Conservation (phyloP, 1,140 invertebrate species). For the Bombus picipes region DNA sequence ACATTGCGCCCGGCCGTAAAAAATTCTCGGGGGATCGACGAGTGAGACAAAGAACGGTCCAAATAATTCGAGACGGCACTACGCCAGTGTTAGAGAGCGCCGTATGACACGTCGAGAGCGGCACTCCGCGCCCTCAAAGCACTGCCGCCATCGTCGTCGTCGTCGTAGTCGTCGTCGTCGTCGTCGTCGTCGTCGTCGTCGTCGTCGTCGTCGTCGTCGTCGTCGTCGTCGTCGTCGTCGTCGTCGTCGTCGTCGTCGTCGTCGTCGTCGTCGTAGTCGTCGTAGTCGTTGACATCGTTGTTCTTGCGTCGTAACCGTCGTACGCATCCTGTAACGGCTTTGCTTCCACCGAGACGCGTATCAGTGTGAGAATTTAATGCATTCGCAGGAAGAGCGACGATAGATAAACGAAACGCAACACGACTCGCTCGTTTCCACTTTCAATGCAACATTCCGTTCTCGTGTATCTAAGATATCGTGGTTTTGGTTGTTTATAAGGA, state of each 20-base stretch:
- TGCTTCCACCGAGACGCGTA: conserved; percentile 53
- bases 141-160: conserved; percentile 56
- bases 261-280: conserved; percentile 15
- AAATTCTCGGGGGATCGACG: conserved; percentile 9
- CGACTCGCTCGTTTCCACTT: conserved; percentile 7
- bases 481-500: background rate
- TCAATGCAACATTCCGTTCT: conserved; percentile 8
- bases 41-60: conserved; percentile 24
- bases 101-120: conserved; percentile 68
- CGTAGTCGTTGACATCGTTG: conserved; percentile 23
- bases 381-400: conserved; percentile 53
- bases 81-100: conserved; percentile 60
- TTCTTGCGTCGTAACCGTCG: background rate
- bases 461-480: too few species aligned
- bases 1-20: background rate
- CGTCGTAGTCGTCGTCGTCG: conserved; percentile 22
- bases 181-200: conserved; percentile 6
- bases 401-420: conserved; percentile 39
- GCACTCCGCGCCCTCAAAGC: conserved; percentile 72
- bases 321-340: conserved; percentile 48
- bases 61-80: conserved; percentile 56
- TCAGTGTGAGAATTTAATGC: conserved; percentile 67
- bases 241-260: conserved; percentile 7
- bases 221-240: background rate
- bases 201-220: conserved; percentile 5